Conservation (phyloP, 2,888 invertebrate species). For the Cryptus viduatorius region DNA sequence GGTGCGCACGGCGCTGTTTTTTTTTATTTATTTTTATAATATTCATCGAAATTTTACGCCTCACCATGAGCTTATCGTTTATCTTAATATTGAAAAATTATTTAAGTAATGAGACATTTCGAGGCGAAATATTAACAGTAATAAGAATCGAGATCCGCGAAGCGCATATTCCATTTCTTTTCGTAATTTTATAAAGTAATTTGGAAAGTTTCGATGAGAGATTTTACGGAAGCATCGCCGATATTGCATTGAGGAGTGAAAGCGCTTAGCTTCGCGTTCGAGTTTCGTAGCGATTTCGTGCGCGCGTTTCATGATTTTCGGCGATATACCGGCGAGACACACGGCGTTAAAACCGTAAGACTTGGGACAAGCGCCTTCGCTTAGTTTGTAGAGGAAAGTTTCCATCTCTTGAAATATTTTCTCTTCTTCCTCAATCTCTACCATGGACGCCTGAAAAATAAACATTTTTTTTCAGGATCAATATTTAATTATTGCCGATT, state of each 20-base stretch:
- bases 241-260: slow-evolving; percentile 82
- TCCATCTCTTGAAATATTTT: slow-evolving; percentile 96
- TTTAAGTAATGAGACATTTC: slow-evolving; percentile 50
- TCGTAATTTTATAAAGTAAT: slow-evolving; percentile 19
- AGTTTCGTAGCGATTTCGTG: slow-evolving; percentile 87
- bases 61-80: no score
- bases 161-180: slow-evolving; percentile 31
- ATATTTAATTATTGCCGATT: no score
- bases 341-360: slow-evolving; percentile 99
- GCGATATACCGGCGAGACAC: slow-evolving; percentile 94
- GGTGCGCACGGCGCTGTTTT: slow-evolving; percentile 54
- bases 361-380: slow-evolving; percentile 96
- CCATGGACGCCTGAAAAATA: slow-evolving; percentile 94
- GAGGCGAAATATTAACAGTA: slow-evolving; percentile 31
- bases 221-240: slow-evolving; percentile 67
- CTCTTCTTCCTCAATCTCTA: slow-evolving; percentile 93
- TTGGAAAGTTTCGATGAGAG: slow-evolving; percentile 67
- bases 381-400: slow-evolving; percentile 97
- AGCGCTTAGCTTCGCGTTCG: slow-evolving; percentile 85
- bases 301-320: slow-evolving; percentile 89
- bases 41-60: background rate
- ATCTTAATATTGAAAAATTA: slow-evolving; percentile 30
- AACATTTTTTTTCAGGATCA: slow-evolving; percentile 30
- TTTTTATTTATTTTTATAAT: background rate
- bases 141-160: slow-evolving; percentile 39